Percentiles rank a stretch among this genome's conserved stretches.
Evolutionary conservation across 2,888 invertebrate species (phyloP).

Genomic region (Andrena praecox): DNA sequence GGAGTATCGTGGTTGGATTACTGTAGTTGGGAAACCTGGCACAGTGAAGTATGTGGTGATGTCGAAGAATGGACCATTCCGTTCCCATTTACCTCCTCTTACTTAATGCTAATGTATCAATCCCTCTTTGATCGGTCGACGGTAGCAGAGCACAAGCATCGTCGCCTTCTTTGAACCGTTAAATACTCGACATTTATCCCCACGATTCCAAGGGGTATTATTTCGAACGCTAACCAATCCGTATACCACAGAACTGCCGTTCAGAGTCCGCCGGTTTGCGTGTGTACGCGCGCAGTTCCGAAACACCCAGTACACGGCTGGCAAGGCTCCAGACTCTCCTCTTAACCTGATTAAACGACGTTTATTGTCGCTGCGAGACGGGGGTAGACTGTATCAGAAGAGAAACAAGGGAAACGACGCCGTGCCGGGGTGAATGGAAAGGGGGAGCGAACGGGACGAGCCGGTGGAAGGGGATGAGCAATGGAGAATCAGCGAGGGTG

Average conservation of each 20-base stretch:
- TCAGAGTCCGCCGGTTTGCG: neutral
- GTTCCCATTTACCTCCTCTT: too few relatives aligned
- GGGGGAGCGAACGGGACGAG: conserved; percentile 9
- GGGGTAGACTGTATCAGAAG: conserved; percentile 27
- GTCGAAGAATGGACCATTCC: too few relatives aligned
- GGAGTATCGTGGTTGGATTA: too few relatives aligned
- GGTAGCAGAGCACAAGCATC: neutral
- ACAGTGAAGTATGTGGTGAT: too few relatives aligned
- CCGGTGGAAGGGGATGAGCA: neutral
- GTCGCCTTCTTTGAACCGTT: neutral
- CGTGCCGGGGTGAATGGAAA: neutral
- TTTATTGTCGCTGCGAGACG: conserved; percentile 72
- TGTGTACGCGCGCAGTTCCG: neutral
- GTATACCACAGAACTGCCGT: conserved; percentile 1
- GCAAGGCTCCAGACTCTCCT: conserved; percentile 66
- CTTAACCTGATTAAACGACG: conserved; percentile 79
- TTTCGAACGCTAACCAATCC: neutral
- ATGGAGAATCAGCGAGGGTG: conserved; percentile 4
- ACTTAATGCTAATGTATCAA: too few relatives aligned
- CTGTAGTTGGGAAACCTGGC: too few relatives aligned
- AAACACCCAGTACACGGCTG: conserved; percentile 47
- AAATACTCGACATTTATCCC: neutral
- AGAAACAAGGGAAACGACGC: conserved; percentile 36
- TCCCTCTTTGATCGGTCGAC: too few relatives aligned
- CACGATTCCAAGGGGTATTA: neutral